Percentiles rank a stretch among this genome's conserved stretches.
Evolutionary conservation across 1,140 invertebrate genomes (phyloP).

Genomic region (Varroa destructor): DNA sequence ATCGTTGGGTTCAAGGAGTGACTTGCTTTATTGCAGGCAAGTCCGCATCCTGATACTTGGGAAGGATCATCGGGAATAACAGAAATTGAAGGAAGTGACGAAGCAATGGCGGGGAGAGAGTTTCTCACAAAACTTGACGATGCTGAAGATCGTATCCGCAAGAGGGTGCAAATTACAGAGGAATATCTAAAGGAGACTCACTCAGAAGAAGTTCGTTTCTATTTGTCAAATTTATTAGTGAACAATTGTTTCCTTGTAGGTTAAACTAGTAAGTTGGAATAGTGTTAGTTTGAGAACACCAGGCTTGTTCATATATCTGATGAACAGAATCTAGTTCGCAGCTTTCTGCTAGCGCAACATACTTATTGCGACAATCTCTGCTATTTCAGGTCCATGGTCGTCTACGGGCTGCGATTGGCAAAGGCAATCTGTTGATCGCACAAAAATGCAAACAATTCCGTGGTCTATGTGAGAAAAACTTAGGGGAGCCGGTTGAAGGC

Average conservation of each 20-base stretch:
- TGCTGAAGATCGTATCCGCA: conserved; percentile 11
- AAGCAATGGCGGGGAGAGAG: conserved; percentile 18
- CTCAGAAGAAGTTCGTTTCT: conserved; percentile 19
- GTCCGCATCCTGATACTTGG: too few species aligned
- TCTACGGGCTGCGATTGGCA: conserved; percentile 71
- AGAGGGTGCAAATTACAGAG: conserved; percentile 27
- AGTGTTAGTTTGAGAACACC: too few species aligned
- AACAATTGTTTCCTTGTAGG: too few species aligned
- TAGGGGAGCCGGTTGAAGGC: conserved; percentile 55
- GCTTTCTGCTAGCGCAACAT: too few species aligned
- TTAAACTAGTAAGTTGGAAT: too few species aligned
- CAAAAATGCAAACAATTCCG: conserved; percentile 92
- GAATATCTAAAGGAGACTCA: conserved; percentile 23
- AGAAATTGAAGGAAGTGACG: neutral
- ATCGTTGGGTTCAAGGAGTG: too few species aligned
- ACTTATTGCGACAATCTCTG: conserved; percentile 36
- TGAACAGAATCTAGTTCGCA: too few species aligned
- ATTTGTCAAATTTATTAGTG: neutral
- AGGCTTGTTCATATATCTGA: too few species aligned
- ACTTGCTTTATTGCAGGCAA: too few species aligned
- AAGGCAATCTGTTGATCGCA: conserved; percentile 68
- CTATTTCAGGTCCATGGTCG: conserved; percentile 66
- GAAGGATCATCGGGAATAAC: too few species aligned
- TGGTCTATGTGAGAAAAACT: conserved; percentile 65
- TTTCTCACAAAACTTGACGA: conserved; percentile 17